Evolutionary conservation across 2,797 vertebrate genomes (phyloP), one percentile per base, ranked within the genome.

Genomic region (Vipera ursinii): DNA sequence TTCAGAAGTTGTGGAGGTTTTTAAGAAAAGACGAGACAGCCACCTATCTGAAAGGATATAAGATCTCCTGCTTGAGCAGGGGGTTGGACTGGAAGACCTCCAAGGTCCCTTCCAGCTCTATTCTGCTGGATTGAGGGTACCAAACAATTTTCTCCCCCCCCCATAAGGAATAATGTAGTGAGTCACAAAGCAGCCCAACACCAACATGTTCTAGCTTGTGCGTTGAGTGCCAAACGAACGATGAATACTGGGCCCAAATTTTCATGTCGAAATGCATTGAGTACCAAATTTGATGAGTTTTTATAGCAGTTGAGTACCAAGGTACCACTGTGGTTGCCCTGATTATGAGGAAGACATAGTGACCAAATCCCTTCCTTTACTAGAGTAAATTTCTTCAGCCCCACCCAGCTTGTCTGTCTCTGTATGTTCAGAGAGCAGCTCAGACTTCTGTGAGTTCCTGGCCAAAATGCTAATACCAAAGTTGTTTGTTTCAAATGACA

Each of bases 131-230:
- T 53, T 53, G 51, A 53, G 51, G 51, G 59, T 24, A 63, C 26
- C 61, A 63, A 28, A 28, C 0, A 28, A 4, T 0, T 2, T 26
- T 26, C 3, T 3, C 32, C 32, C 9, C 8, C 1, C 1, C 44
- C 44, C 51, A n/a, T n/a, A 13, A 65, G 26, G 12, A n/a, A 65
- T n/a, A 65, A 65, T n/a, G 15, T 73, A 38, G 65, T 15, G n/a
- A 32, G 15, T 73, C n/a, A 38, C n/a, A 73, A 73, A 15, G 2
- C 32, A 73, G n/a, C 65, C 65, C 6, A 6, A 20, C 65, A 73
- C 32, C 65, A 73, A 38, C n/a, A 73, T 38, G 32, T 73, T 38
- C n/a, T 73, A 38, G 15, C n/a, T 73, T 38, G n/a, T 73, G 65
- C 17, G 2, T 73, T 73, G 65, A 38, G n/a, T 73, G 65, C 15